phyloP scores from a whole-genome alignment of 2,113 vertebrate species.

The Marmota flaviventris region DNA sequence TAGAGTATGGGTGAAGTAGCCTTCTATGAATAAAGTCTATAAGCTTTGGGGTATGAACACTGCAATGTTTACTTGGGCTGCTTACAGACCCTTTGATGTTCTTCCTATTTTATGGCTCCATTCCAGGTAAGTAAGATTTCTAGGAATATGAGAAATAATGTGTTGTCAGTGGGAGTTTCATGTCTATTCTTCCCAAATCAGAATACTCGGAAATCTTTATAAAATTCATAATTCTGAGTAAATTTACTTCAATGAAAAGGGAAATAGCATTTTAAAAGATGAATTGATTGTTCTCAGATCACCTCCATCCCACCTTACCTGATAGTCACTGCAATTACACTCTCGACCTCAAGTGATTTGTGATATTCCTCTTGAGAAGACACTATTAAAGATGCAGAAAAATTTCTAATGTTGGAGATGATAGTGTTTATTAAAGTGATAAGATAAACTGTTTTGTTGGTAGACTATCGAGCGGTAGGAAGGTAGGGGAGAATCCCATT shows the following conservation, averaged over 20 bases:
- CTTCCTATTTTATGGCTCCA: constrained; percentile 38
- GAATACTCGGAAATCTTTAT: constrained; percentile 48
- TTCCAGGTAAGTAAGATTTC: constrained; percentile 37
- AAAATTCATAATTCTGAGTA: constrained; percentile 35
- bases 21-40: constrained; percentile 64
- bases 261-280: constrained; percentile 11
- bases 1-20: constrained; percentile 63
- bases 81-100: constrained; percentile 20
- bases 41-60: constrained; percentile 43
- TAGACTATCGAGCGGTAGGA: background rate
- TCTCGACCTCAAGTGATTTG: background rate
- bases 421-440: constrained; percentile 48
- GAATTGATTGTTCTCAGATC: constrained; percentile 32
- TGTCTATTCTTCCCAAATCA: constrained; percentile 59
- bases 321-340: background rate
- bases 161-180: constrained; percentile 1
- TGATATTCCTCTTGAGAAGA: constrained; percentile 13
- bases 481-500: constrained; percentile 41
- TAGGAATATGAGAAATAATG: constrained; percentile 37
- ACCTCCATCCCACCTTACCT: background rate
- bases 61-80: constrained; percentile 23
- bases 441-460: constrained; percentile 36
- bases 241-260: constrained; percentile 26
- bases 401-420: background rate
- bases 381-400: constrained; percentile 47